These are phyloP conservation scores for Silurus asotus DNA, from an alignment of 2,113 vertebrate species.

Conservation along the genomic window DNA sequence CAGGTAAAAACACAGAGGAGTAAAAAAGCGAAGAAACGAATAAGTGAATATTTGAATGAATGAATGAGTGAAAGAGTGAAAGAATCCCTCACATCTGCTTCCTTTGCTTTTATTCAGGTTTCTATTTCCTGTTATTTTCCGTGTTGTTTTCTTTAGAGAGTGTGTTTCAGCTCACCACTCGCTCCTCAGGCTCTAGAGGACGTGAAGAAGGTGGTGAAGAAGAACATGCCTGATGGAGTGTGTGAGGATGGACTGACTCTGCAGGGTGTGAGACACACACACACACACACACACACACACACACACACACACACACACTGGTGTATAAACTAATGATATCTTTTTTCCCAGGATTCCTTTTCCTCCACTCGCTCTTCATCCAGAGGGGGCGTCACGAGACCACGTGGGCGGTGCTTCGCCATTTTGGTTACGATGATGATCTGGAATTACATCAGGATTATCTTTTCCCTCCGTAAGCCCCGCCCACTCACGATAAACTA, in stretches of 20 bases:
- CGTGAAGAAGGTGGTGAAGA: conserved; percentile 95
- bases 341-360: conserved; percentile 85
- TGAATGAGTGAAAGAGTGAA: too few species aligned
- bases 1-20: conserved; percentile 74
- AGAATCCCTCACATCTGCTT: too few species aligned
- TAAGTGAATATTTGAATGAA: neutral
- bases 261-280: conserved; percentile 75
- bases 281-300: too few species aligned
- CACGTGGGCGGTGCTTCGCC: conserved; percentile 94
- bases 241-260: conserved; percentile 87
- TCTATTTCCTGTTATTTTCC: neutral
- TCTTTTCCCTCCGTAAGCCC: conserved; percentile 87
- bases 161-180: conserved; percentile 92
- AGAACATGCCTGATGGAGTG: conserved; percentile 89
- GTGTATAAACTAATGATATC: neutral
- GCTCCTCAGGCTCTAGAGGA: conserved; percentile 93
- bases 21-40: neutral
- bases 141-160: conserved; percentile 74
- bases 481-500: neutral
- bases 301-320: neutral
- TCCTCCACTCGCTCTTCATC: conserved; percentile 96
- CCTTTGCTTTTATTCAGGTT: too few species aligned
- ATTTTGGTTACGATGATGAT: conserved; percentile 94
- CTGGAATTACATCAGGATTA: conserved; percentile 94
- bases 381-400: conserved; percentile 97